Evolutionary conservation across 53 echinoderm and acorn worm genomes (phyloP), one percentile per base, ranked within the genome.

Genomic region (Crossaster papposus): DNA sequence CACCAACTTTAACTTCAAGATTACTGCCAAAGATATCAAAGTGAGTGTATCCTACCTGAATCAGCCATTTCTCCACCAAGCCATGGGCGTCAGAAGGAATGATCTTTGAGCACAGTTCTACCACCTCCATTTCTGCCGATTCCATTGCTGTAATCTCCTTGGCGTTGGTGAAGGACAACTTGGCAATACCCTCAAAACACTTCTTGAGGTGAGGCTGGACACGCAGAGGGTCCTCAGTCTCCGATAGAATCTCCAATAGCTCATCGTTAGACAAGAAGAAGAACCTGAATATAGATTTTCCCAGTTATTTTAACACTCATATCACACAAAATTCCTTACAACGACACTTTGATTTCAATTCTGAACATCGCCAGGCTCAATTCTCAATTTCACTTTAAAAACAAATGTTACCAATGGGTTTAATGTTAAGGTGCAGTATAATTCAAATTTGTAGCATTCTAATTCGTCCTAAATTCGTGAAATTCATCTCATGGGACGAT

Each of bases 241-340:
- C 96, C 7, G 96, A 96, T 15, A 96, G 91, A 20, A 96, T 96
- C 79, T 96, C 96, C 64, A 96, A 90, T 0, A 96, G 93, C 84
- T 96, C 96, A 89, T 96, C 96, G n/a, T 96, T 96, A 70, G 96
- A 96, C 77, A 96, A 91, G 90, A 96, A 96, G 92, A 96, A 96
- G 93, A 96, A 96, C 77, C 96, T 96, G 85, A 30, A n/a, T n/a
- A n/a, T n/a, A 38, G 52, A 44, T 44, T n/a, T n/a, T n/a, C n/a
- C n/a, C 0, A 1, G 44, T 44, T 44, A 7, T n/a, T n/a, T n/a
- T n/a, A n/a, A n/a, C n/a, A n/a, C n/a, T n/a, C n/a, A n/a, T n/a
- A n/a, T n/a, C n/a, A n/a, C n/a, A n/a, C n/a, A n/a, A n/a, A n/a
- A n/a, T n/a, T n/a, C n/a, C n/a, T n/a, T n/a, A n/a, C n/a, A n/a